Percentiles rank a stretch among this genome's conserved stretches.
phyloP scores from a whole-genome alignment of 1,140 invertebrate species.

The Spodoptera frugiperda region DNA sequence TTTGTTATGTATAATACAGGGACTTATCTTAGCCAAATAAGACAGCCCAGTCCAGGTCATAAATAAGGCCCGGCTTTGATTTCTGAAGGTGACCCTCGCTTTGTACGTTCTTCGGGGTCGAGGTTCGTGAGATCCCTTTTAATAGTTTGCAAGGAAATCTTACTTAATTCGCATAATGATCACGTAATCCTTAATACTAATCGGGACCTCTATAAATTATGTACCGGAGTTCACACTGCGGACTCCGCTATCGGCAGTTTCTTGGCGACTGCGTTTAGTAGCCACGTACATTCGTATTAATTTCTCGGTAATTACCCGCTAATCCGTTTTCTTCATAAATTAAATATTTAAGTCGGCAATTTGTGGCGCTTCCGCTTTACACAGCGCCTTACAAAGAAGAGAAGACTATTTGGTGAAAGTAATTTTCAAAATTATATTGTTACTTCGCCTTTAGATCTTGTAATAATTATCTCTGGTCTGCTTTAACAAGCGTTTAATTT shows the following conservation, averaged over 20 bases:
- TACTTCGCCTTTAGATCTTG: conserved; percentile 79
- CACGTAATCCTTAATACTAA: conserved; percentile 69
- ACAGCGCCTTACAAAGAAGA: conserved; percentile 70
- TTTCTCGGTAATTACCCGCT: conserved; percentile 72
- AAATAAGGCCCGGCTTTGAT: conserved; percentile 83
- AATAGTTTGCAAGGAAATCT: conserved; percentile 78
- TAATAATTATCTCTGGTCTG: conserved; percentile 81
- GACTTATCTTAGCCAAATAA: conserved; percentile 77
- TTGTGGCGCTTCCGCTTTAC: conserved; percentile 79
- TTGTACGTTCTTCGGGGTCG: conserved; percentile 67
- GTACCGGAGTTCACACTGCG: conserved; percentile 41
- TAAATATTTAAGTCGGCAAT: conserved; percentile 82
- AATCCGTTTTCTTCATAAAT: conserved; percentile 80
- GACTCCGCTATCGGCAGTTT: conserved; percentile 8
- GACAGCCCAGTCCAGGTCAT: conserved; percentile 75
- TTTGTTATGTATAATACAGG: conserved; percentile 74
- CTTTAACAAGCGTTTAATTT: conserved; percentile 81
- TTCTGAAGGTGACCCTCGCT: conserved; percentile 79
- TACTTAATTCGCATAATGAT: conserved; percentile 76
- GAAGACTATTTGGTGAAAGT: conserved; percentile 75
- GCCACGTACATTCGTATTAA: conserved; percentile 60
- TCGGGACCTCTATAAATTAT: conserved; percentile 63
- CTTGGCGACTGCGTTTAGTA: conserved; percentile 15
- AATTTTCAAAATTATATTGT: conserved; percentile 82
- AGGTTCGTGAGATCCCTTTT: conserved; percentile 72